phyloP scores from a whole-genome alignment of 2,888 invertebrate genomes.

The Eumacrocentrus americanus region DNA sequence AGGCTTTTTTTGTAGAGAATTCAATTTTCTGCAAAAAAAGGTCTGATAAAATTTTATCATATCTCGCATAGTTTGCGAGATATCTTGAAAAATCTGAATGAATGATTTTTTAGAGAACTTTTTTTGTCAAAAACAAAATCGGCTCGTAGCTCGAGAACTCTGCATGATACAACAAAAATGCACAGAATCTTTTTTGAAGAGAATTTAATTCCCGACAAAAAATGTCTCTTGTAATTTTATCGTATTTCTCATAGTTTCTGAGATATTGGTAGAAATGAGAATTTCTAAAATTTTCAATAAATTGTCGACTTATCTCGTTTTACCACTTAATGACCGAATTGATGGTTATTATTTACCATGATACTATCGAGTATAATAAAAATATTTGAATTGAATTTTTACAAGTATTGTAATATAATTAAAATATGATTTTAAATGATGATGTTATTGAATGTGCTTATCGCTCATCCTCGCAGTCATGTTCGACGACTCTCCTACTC shows the following conservation, averaged over 20 bases:
- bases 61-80: not conserved
- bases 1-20: not conserved
- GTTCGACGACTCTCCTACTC: not conserved
- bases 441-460: too few relatives aligned
- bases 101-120: not conserved
- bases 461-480: not conserved
- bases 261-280: too few relatives aligned
- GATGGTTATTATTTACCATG: too few relatives aligned
- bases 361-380: not conserved
- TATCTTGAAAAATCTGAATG: not conserved
- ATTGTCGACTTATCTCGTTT: too few relatives aligned
- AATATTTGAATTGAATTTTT: not conserved
- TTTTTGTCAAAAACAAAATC: not conserved
- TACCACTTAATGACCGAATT: too few relatives aligned
- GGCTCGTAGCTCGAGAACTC: not conserved
- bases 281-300: too few relatives aligned
- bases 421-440: too few relatives aligned
- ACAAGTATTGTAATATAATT: too few relatives aligned
- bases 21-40: not conserved
- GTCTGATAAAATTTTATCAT: not conserved
- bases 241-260: too few relatives aligned
- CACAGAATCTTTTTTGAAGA: not conserved
- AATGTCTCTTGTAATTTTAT: not conserved
- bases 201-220: not conserved
- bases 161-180: not conserved